Base-by-base conservation (phyloP, 2,113 vertebrate species). In the Natator depressus region DNA sequence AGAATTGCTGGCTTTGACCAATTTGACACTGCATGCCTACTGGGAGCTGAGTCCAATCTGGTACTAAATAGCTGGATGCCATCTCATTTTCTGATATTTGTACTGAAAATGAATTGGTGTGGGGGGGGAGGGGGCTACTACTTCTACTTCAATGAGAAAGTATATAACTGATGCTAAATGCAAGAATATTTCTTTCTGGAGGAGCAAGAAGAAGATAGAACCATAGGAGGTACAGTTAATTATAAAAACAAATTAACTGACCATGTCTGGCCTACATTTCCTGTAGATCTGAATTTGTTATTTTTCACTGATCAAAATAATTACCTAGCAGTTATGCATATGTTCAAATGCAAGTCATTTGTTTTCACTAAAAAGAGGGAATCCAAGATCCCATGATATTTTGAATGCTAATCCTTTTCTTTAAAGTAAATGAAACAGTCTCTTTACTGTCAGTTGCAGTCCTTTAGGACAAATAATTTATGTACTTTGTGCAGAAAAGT, bases 371-470 rank as follows among this genome's bases (percentile, higher is more conserved):
- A 97, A 97, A 97, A 95, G 83, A 85, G 49, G 97, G 59, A 88
- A 84, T 97, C 65, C 92, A 96, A 95, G 62, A 94, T 96, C 84
- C 93, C 90, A 89, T 97, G 97, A 97, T 94, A 98, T 94, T 96
- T 94, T 96, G 84, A 97, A 98, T 97, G 97, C 97, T 98, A 98
- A 98, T 98, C 87, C 93, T 97, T 98, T 97, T 95, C 93, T 97
- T 97, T 93, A 91, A 98, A 95, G 85, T 91, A 97, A 98, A 94
- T 87, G 90, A 87, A 97, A 96, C 82, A 94, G 42, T 92, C 87
- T 96, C 96, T 96, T 92, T 94, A 51, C 89, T 97, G 93, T 96
- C 94, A 94, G 87, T 84, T 95, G 57, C 79, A 94, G 35, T 98
- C 94, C 95, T 98, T 91, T 95, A 98, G 91, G 97, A 98, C 93